Base-by-base conservation (phyloP, 2,797 vertebrate genomes). In the Oryzias dopingdopingensis region DNA sequence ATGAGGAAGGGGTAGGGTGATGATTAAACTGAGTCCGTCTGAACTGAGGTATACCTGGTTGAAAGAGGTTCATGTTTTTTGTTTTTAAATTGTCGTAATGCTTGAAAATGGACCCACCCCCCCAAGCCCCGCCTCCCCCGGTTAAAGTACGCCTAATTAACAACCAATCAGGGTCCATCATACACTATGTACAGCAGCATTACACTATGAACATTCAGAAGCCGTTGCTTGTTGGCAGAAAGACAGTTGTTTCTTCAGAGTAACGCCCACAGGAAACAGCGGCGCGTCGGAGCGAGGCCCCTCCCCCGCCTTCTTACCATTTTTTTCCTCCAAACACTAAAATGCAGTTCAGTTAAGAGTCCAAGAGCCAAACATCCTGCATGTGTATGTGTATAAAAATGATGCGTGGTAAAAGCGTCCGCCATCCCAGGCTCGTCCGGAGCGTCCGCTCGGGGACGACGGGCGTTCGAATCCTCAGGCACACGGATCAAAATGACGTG, bases 41-140 rank as follows among this genome's bases (percentile, higher is more conserved):
- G 92, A 95, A 93, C 94, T 98, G 96, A 98, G 96, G 96, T 98
- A 97, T 97, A 95, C 94, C 95, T 95, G 92, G 95, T 97, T 97
- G 93, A 96, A 93, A 95, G 95, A 98, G 96, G 95, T 97, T 93
- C 84, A 90, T 89, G 89, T 87, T 87, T 81, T 73, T 50, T 77
- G 18, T 69, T 79, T 80, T 46, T 46, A 46, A 46, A 91, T 84
- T 65, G 43, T 85, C 55, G 67, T 85, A 87, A 95, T 94, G 94
- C 94, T 94, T 95, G 93, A 94, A 93, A 95, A 95, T 93, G 91
- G 91, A 91, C 93, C 92, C 92, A 70, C 73, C 61, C 45, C 46
- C 47, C 58, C 67, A 7, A 3, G 0, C 43, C 17, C 47, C 62
- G 32, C 51, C 51, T 49, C 62, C 41, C 70, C 56, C 57, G 53